These are phyloP conservation scores for Timema podura DNA, from an alignment of 2,888 invertebrate species.

Conservation along the genomic window DNA sequence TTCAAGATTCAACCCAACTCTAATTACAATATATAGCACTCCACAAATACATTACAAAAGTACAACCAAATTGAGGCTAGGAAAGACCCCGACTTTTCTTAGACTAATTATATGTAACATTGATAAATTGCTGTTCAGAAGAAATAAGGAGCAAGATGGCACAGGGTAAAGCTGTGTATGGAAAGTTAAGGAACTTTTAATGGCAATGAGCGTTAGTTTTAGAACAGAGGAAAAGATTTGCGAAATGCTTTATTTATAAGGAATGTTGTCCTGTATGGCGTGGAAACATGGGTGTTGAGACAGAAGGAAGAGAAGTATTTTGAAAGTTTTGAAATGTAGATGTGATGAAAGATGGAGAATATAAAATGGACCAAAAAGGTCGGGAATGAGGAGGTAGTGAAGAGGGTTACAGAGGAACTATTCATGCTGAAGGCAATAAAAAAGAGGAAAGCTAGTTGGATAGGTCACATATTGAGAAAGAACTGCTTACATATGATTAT, in stretches of 20 bases:
- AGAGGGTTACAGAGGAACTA: slow-evolving; percentile 2
- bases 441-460: background rate
- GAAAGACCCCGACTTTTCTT: no score
- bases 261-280: background rate
- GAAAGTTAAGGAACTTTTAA: background rate
- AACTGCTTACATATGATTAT: no score
- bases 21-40: no score
- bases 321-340: no score
- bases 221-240: background rate
- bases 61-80: no score
- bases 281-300: background rate
- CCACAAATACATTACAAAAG: no score
- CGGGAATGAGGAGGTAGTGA: background rate
- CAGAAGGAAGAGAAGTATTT: background rate
- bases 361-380: slow-evolving; percentile 3
- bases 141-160: background rate
- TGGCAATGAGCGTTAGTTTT: background rate
- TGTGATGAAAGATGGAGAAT: background rate
- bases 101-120: no score
- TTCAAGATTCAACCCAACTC: no score
- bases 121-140: no score
- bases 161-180: background rate
- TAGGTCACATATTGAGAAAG: background rate
- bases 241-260: background rate
- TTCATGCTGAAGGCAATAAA: background rate